phyloP scores from a whole-genome alignment of 1,140 invertebrate genomes.

The Meloidogyne chitwoodi region DNA sequence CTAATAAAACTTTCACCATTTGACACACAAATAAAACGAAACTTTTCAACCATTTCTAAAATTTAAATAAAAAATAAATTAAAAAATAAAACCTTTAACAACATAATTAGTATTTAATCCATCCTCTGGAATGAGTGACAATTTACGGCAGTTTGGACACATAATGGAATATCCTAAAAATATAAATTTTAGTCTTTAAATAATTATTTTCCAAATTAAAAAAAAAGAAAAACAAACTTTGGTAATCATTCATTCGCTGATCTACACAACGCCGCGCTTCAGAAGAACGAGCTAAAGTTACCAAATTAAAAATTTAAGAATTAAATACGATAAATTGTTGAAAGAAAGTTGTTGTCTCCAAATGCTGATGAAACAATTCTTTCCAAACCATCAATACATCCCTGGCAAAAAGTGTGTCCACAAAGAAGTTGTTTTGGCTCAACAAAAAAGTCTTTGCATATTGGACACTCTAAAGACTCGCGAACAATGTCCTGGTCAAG shows the following conservation, averaged over 20 bases:
- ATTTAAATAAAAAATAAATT: neutral
- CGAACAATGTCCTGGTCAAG: neutral
- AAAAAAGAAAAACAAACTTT: neutral
- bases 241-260: neutral
- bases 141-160: slow-evolving; percentile 14
- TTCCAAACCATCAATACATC: slow-evolving; percentile 10
- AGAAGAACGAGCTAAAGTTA: neutral
- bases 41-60: slow-evolving; percentile 18
- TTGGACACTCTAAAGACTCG: slow-evolving; percentile 8
- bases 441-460: slow-evolving; percentile 3
- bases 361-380: neutral
- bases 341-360: neutral
- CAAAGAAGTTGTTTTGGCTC: slow-evolving; percentile 11
- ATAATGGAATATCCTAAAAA: neutral
- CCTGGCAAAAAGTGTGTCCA: slow-evolving; percentile 3
- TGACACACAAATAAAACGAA: neutral
- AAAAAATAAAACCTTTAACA: slow-evolving; percentile 5
- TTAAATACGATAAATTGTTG: neutral
- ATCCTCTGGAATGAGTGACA: slow-evolving; percentile 1
- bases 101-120: slow-evolving; percentile 7
- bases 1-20: neutral
- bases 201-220: neutral
- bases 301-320: neutral
- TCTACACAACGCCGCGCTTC: neutral
- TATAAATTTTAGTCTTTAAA: no score